Conservation (phyloP, 2,888 invertebrate genomes). For the Dolomedes plantarius region DNA sequence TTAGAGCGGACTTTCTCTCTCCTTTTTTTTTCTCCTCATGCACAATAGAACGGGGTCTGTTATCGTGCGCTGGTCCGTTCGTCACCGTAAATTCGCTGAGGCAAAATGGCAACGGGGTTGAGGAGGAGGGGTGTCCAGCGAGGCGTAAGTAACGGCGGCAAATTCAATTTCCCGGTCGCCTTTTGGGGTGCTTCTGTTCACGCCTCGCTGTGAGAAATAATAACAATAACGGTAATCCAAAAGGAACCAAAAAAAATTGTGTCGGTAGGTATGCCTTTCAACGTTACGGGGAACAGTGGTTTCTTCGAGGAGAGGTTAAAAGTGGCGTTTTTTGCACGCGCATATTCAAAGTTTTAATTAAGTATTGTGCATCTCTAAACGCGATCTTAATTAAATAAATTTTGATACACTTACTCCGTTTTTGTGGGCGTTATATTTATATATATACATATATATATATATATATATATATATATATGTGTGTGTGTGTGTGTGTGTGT, state of each 20-base stretch:
- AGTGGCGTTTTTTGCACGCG: too few species aligned
- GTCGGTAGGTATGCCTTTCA: too few species aligned
- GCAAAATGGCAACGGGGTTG: constrained; percentile 23
- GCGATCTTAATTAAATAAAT: too few species aligned
- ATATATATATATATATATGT: too few species aligned
- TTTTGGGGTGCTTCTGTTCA: constrained; percentile 57
- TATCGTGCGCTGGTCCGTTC: constrained; percentile 3
- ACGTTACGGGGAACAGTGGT: too few species aligned
- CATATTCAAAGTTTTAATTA: too few species aligned
- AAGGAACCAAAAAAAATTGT: background rate
- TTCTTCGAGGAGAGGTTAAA: too few species aligned
- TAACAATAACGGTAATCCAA: constrained; percentile 59
- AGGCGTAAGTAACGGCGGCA: constrained; percentile 67
- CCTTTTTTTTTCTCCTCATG: constrained; percentile 18
- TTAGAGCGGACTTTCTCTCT: constrained; percentile 26
- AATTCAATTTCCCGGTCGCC: constrained; percentile 63
- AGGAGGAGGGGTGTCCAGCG: constrained; percentile 46
- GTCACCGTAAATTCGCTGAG: constrained; percentile 17
- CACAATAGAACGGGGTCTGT: constrained; percentile 17
- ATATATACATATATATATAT: too few species aligned
- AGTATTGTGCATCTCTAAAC: too few species aligned
- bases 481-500: too few species aligned
- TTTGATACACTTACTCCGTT: too few species aligned
- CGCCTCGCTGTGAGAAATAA: constrained; percentile 63
- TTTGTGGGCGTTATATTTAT: too few species aligned